Conservation (phyloP, 2,888 invertebrate genomes). For the Caenorhabditis angaria region DNA sequence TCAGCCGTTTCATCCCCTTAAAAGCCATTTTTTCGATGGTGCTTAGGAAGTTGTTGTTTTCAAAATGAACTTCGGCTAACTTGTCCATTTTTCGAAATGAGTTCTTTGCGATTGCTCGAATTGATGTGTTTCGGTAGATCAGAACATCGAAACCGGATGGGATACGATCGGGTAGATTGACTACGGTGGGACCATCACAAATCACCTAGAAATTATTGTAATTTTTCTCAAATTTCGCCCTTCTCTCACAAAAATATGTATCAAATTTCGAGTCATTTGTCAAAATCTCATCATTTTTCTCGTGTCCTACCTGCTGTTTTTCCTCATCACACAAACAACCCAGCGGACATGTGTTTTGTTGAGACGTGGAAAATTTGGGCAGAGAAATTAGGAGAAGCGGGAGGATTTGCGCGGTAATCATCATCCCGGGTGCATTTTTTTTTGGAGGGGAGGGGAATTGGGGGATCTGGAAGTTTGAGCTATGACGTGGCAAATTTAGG, state of each 20-base stretch:
- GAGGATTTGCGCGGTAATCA: no score
- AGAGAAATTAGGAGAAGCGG: not conserved
- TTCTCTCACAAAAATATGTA: not conserved
- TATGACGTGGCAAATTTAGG: no score
- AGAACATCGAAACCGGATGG: conserved; percentile 40
- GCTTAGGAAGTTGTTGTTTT: conserved; percentile 35
- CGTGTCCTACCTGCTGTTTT: conserved; percentile 14
- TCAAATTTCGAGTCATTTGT: not conserved
- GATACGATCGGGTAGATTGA: conserved; percentile 42
- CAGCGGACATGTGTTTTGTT: conserved; percentile 39
- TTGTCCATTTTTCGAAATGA: conserved; percentile 51
- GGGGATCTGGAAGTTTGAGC: no score
- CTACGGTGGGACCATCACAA: conserved; percentile 41
- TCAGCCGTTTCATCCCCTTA: conserved; percentile 41
- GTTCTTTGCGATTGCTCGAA: conserved; percentile 44
- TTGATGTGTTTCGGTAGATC: conserved; percentile 37
- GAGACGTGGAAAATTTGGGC: not conserved
- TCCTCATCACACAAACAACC: conserved; percentile 35
- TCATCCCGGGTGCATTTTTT: no score
- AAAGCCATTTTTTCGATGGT: conserved; percentile 53
- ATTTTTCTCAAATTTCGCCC: not conserved
- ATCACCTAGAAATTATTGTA: conserved; percentile 31
- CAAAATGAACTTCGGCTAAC: conserved; percentile 37
- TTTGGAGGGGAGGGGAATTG: no score
- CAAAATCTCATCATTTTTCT: not conserved